phyloP scores from a whole-genome alignment of 2,113 vertebrate species.

The Coregonus clupeaformis region DNA sequence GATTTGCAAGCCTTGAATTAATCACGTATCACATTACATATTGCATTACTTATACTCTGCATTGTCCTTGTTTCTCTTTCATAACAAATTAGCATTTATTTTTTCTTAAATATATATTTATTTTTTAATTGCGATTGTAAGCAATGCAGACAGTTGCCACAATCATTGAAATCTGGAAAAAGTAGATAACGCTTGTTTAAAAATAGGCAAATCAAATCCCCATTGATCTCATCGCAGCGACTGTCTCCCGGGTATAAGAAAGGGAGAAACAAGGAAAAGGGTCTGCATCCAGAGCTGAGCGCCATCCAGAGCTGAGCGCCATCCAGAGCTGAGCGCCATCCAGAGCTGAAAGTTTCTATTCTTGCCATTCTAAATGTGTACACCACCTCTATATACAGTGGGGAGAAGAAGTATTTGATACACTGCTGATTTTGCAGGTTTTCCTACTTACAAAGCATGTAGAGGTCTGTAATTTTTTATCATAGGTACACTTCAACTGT shows the following conservation, averaged over 20 bases:
- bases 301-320: no score
- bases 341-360: slow-evolving; percentile 69
- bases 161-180: not conserved
- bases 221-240: slow-evolving; percentile 38
- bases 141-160: not conserved
- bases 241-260: slow-evolving; percentile 50
- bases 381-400: slow-evolving; percentile 70
- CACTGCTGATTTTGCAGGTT: no score
- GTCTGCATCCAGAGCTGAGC: not conserved
- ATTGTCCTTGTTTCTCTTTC: not conserved
- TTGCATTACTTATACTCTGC: not conserved
- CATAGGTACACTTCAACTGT: no score
- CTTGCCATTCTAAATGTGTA: slow-evolving; percentile 74
- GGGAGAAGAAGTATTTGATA: no score
- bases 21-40: not conserved
- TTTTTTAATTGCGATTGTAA: not conserved
- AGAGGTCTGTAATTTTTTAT: no score
- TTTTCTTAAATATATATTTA: not conserved
- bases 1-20: slow-evolving; percentile 14
- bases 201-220: slow-evolving; percentile 45
- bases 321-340: no score
- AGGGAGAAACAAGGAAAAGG: slow-evolving; percentile 31
- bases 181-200: slow-evolving; percentile 11
- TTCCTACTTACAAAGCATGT: no score
- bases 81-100: not conserved